Conservation (phyloP, 2,113 vertebrate species). For the Apaloderma vittatum region DNA sequence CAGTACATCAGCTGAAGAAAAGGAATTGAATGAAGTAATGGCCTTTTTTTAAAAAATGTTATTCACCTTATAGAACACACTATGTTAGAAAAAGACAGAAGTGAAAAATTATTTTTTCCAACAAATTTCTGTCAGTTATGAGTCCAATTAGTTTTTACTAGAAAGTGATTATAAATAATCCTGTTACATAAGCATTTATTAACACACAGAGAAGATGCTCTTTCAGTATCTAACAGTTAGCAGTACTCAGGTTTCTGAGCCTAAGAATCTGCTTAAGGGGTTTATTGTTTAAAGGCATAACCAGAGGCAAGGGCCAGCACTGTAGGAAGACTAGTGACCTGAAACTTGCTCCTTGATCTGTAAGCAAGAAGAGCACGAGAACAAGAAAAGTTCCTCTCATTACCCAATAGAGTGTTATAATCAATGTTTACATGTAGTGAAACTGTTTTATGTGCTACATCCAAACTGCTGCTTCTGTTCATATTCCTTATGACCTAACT, state of each 20-base stretch:
- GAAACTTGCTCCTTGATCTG: constrained; percentile 5
- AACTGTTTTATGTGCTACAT: not conserved
- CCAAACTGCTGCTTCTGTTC: not conserved
- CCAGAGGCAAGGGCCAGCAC: not conserved
- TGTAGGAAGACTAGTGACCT: not conserved
- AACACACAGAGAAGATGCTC: not conserved
- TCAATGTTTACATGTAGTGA: not conserved
- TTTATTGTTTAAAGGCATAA: constrained; percentile 27
- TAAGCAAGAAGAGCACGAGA: not conserved
- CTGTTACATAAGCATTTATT: not conserved
- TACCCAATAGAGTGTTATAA: not conserved
- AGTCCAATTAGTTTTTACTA: not conserved
- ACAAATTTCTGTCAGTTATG: not conserved
- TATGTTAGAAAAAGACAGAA: not conserved
- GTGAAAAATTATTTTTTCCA: not conserved
- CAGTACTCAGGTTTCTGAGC: not conserved
- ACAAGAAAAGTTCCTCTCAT: not conserved
- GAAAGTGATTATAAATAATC: not conserved
- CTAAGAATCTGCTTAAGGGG: not conserved
- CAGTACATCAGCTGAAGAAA: not conserved
- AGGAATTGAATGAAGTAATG: not conserved
- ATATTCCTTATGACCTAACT: not conserved
- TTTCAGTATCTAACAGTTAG: not conserved
- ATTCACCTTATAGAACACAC: not conserved
- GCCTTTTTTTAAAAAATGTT: not conserved